phyloP scores from a whole-genome alignment of 2,113 vertebrate genomes.

The Bagarius yarrelli region DNA sequence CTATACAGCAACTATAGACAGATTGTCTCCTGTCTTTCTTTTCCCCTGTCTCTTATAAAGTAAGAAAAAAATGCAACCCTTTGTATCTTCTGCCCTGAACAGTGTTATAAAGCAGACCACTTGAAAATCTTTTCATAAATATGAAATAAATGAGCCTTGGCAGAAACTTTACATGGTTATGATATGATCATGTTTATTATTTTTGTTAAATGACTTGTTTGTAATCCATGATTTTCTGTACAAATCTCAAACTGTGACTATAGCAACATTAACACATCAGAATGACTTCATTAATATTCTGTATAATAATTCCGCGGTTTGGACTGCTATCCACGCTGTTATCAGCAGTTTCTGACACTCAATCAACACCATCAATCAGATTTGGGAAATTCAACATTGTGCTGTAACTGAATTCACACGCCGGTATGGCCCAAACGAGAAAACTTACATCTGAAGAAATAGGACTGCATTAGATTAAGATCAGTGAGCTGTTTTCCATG shows the following conservation, averaged over 20 bases:
- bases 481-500: constrained; percentile 10
- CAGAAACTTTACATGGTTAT: background rate
- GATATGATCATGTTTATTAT: background rate
- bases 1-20: background rate
- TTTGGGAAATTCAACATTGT: background rate
- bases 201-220: background rate
- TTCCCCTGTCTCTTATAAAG: background rate
- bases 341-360: background rate
- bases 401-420: background rate
- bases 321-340: background rate
- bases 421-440: background rate
- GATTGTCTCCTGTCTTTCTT: background rate
- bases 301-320: background rate
- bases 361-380: background rate
- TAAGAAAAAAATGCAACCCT: background rate
- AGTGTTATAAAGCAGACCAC: background rate
- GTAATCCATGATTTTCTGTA: background rate
- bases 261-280: background rate
- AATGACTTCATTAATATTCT: background rate
- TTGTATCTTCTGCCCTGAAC: background rate
- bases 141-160: background rate
- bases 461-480: constrained; percentile 14
- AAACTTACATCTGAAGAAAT: background rate
- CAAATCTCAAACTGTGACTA: background rate
- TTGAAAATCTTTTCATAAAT: background rate